Percentiles rank a stretch among this genome's conserved stretches.
Evolutionary conservation across 1,140 invertebrate genomes (phyloP).

Genomic region (Callitettix versicolor): DNA sequence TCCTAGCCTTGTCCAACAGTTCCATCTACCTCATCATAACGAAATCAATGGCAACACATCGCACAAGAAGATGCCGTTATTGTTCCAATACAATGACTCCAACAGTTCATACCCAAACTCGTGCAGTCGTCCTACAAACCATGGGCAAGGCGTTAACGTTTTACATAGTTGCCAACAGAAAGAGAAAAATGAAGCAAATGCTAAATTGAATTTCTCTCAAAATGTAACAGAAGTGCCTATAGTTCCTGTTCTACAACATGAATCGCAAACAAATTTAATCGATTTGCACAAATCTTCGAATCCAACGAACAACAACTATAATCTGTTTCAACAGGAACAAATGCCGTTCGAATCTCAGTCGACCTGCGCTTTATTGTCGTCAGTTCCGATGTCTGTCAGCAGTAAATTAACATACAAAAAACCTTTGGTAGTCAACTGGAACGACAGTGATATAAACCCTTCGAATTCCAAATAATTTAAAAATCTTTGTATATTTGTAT

Average conservation of each 20-base stretch:
- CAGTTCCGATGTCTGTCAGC: not conserved
- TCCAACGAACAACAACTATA: conserved; percentile 11
- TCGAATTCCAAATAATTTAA: not conserved
- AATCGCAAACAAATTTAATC: conserved; percentile 6
- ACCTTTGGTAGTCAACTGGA: not conserved
- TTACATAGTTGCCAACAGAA: not conserved
- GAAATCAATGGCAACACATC: conserved; percentile 7
- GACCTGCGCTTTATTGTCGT: not conserved
- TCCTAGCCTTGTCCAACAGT: conserved; percentile 3
- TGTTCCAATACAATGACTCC: conserved; percentile 17
- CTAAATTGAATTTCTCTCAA: conserved; percentile 17
- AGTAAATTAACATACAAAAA: conserved; percentile 5
- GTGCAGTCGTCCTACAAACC: not conserved
- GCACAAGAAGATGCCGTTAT: conserved; percentile 14
- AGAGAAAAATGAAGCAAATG: conserved; percentile 21
- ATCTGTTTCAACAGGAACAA: conserved; percentile 12
- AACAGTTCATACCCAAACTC: not conserved
- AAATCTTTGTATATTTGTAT: too few species aligned
- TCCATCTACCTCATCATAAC: conserved; percentile 1
- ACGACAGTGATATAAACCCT: conserved; percentile 4
- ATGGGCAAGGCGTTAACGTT: conserved; percentile 8
- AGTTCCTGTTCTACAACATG: not conserved
- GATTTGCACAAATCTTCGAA: conserved; percentile 14
- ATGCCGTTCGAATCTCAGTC: not conserved
- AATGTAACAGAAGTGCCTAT: not conserved